Evolutionary conservation across 2,113 vertebrate species (phyloP), one percentile per base, ranked within the genome.

Genomic region (Sialia sialis): DNA sequence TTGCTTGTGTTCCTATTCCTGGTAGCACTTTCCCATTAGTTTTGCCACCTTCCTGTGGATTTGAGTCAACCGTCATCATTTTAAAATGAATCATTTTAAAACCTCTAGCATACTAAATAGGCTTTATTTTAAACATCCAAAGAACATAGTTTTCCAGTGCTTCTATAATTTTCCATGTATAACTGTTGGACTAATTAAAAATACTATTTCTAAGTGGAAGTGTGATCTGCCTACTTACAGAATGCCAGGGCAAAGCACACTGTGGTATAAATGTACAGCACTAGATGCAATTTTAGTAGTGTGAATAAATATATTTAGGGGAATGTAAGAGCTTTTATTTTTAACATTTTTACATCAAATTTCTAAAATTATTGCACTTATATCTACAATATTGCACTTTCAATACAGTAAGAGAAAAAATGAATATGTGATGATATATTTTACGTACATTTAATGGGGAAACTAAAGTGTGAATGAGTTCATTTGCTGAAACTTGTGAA

Each of bases 351-450:
- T 44, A n/a, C 27, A 60, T 64, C 7, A 56, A 39, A 41, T 58
- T 39, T 69, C 16, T 80, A 48, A 69, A 89, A 74, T 21, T 43
- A 44, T 34, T 58, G 44, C 14, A 22, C 5, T 82, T 82, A 6
- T 16, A 60, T 44, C 54, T 60, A 38, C 27, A 68, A 32, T 30
- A 39, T 46, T 62, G 30, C 20, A 29, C 16, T 84, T 91, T 20
- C 20, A 90, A 12, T 41, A 18, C 7, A 21, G 32, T 84, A 84
- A 78, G 44, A 67, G 26, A 17, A 23, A 54, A 75, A 87, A 90
- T 10, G 46, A 70, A 29, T 30, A 21, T 41, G 18, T 49, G 38
- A 30, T 0, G 1, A 69, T 0, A 0, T 41, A 8, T 43, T 75
- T 86, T 62, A 55, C 7, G 8, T 62, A 27, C 2, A 3, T 84